Evolutionary conservation across 2,797 vertebrate genomes (phyloP).

Genomic region (Hemibagrus guttatus): DNA sequence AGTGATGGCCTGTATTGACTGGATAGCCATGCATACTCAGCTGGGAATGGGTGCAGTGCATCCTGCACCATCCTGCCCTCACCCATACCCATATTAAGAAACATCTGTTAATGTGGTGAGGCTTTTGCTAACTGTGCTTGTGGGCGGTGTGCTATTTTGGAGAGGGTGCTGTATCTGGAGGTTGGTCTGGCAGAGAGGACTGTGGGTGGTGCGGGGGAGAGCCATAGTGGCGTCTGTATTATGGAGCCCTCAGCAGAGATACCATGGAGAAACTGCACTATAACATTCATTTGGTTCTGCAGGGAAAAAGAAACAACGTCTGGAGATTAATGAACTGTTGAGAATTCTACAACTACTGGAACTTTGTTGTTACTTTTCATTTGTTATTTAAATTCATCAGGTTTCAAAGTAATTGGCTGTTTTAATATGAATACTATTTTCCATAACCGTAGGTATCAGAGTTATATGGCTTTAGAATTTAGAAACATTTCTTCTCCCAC

Average conservation of each 20-base stretch:
- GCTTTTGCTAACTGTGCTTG: constrained; percentile 54
- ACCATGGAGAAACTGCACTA: constrained; percentile 28
- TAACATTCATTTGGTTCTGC: constrained; percentile 33
- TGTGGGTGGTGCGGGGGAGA: constrained; percentile 29
- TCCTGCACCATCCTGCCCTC: constrained; percentile 50
- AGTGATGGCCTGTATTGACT: constrained; percentile 18
- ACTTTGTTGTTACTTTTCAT: neutral
- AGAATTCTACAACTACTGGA: neutral
- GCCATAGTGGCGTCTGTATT: constrained; percentile 53
- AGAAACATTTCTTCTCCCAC: too few species aligned
- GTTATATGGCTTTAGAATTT: too few species aligned
- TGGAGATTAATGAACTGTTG: constrained; percentile 19
- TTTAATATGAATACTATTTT: too few species aligned
- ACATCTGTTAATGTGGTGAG: constrained; percentile 62
- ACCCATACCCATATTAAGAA: constrained; percentile 53
- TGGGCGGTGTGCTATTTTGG: constrained; percentile 63
- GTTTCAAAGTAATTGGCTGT: too few species aligned
- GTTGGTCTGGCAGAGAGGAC: constrained; percentile 44
- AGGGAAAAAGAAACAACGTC: neutral
- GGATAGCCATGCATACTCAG: constrained; percentile 53
- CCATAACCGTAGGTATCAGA: too few species aligned
- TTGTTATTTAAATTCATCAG: neutral
- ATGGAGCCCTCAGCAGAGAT: constrained; percentile 35
- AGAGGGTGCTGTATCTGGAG: constrained; percentile 47
- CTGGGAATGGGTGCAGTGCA: constrained; percentile 32